phyloP scores from a whole-genome alignment of 2,888 invertebrate species.

The Muschampia plurimacula region DNA sequence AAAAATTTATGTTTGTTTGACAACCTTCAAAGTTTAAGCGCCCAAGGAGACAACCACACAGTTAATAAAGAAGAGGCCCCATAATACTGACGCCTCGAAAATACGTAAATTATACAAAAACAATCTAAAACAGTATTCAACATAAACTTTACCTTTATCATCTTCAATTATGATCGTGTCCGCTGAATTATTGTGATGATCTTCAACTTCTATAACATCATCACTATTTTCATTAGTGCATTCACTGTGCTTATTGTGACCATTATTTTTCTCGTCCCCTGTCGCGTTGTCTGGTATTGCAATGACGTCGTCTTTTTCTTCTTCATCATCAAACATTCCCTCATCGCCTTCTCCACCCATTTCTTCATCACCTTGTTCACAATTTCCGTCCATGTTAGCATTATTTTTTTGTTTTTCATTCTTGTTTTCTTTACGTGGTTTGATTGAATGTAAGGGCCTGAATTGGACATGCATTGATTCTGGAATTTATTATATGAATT shows the following conservation, averaged over 20 bases:
- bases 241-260: background rate
- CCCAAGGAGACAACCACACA: too few species aligned
- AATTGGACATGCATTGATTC: background rate
- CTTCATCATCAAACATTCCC: background rate
- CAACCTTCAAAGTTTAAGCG: too few species aligned
- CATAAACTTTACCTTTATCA: background rate
- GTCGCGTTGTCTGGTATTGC: background rate
- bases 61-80: too few species aligned
- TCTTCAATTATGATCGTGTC: slow-evolving; percentile 13
- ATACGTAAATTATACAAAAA: too few species aligned
- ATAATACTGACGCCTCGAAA: too few species aligned
- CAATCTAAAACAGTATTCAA: too few species aligned
- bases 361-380: background rate
- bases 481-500: background rate
- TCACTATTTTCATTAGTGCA: background rate
- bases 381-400: background rate
- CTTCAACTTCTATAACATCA: background rate
- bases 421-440: background rate
- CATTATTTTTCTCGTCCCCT: background rate
- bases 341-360: background rate
- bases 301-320: background rate
- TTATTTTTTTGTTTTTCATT: background rate
- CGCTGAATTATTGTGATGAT: background rate
- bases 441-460: background rate
- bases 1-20: too few species aligned